Evolutionary conservation across 2,797 vertebrate species (phyloP), one percentile per base, ranked within the genome.

Genomic region (Poecilia velifera): DNA sequence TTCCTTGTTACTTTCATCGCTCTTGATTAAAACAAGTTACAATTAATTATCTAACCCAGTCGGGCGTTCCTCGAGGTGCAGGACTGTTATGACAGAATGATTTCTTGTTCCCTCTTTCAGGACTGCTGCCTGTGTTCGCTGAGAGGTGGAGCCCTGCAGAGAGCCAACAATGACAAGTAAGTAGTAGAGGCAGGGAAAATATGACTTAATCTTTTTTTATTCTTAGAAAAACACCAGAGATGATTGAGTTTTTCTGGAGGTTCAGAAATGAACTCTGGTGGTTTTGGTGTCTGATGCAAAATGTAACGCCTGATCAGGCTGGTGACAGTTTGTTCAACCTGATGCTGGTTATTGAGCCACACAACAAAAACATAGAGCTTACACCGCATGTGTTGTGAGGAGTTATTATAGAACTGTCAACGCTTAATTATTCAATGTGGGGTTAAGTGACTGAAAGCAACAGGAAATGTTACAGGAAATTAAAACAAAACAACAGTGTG

Each of bases 41-140:
- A 4, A 59, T 5, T 16, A 13, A 16, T 59, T 59, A 36, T 64
- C 9, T 39, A 41, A 68, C 20, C 34, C 20, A 68, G 36, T 25
- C 64, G 6, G 31, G 16, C 31, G 7, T 20, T 34, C 59, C 14
- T 8, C 1, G 3, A 66, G 62, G 16, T 66, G 20, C 3, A 43
- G 25, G 14, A 13, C 4, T 74, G 22, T 28, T 43, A 59, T 74
- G 43, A 22, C 55, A 57, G 9, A 46, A 0, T 14, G 4, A 57
- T 55, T 18, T 66, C 28, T 2, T 39, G 6, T 89, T 39, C 81
- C 45, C 64, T 81, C 53, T 81, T 76, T 25, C 88, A 99, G 98
- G 97, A 98, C 90, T 99, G 98, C 92, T 99, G 98, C 89, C 95
- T 99, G 85, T 99, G 98, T 89, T 97, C 97, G 0, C 91, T 99